Conservation (phyloP, 2,113 vertebrate species). For the Pitta sordida region DNA sequence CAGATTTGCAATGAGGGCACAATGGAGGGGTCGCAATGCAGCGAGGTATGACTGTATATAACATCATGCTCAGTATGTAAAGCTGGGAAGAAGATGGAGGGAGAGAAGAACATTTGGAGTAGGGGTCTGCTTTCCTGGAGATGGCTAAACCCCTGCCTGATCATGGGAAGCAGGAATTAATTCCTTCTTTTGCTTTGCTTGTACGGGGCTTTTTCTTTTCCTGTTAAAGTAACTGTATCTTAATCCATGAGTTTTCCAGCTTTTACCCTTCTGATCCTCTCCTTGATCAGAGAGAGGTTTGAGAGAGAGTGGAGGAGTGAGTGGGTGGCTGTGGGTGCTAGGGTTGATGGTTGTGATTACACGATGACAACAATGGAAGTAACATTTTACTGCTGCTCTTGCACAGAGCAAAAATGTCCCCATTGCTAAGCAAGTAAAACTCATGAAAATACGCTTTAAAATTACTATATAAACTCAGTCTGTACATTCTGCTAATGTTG, state of each 20-base stretch:
- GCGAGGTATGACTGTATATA: no score
- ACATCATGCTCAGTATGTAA: neutral
- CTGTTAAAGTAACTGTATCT: neutral
- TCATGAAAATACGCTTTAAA: neutral
- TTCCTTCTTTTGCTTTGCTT: neutral
- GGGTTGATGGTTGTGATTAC: neutral
- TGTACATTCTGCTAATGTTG: neutral
- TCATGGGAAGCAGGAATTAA: neutral
- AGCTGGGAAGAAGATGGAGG: neutral
- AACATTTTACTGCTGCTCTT: neutral
- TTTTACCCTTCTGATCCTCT: neutral
- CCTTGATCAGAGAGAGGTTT: no score
- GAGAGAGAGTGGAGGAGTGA: accelerated
- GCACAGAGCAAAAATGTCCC: neutral
- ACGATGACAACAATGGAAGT: neutral
- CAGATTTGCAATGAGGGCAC: no score
- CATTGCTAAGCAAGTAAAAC: neutral
- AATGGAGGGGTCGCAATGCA: no score
- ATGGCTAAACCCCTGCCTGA: neutral
- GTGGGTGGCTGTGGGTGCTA: neutral
- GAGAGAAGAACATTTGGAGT: neutral
- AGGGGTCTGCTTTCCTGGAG: neutral
- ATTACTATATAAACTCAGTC: neutral
- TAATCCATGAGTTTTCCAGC: neutral
- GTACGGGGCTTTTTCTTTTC: neutral